Evolutionary conservation across 2,113 vertebrate genomes (phyloP).

Genomic region (Gorilla gorilla): DNA sequence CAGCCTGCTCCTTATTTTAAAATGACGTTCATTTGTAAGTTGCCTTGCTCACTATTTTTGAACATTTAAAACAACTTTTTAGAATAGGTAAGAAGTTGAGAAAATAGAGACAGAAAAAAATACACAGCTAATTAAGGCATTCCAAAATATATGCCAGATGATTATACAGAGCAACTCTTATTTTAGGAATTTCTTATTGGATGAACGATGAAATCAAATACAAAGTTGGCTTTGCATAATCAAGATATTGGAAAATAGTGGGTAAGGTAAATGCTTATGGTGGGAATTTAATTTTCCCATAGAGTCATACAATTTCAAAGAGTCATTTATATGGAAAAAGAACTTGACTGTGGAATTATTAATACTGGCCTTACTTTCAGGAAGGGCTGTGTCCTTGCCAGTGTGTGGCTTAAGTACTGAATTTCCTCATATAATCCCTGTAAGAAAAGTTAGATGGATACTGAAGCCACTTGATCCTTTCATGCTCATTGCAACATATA

Average conservation of each 20-base stretch:
- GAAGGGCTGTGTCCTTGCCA: background rate
- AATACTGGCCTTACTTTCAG: background rate
- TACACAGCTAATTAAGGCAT: background rate
- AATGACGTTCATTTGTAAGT: background rate
- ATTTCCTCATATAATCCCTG: conserved; percentile 42
- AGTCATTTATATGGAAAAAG: background rate
- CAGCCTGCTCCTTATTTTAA: background rate
- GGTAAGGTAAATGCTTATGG: background rate
- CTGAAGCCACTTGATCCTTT: conserved; percentile 53
- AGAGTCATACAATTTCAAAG: background rate
- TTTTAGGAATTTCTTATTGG: background rate
- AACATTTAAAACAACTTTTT: background rate
- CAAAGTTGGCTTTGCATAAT: background rate
- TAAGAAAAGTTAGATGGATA: background rate
- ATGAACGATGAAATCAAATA: background rate
- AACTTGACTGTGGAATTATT: background rate
- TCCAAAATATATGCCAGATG: background rate
- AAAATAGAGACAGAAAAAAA: background rate
- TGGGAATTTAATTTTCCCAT: background rate
- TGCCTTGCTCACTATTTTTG: background rate
- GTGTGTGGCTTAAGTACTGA: background rate
- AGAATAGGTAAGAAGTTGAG: background rate
- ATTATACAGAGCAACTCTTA: no score
- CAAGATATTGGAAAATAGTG: background rate
- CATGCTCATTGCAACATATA: background rate